Evolutionary conservation across 2,113 vertebrate genomes (phyloP), one percentile per base, ranked within the genome.

Genomic region (Progne subis): DNA sequence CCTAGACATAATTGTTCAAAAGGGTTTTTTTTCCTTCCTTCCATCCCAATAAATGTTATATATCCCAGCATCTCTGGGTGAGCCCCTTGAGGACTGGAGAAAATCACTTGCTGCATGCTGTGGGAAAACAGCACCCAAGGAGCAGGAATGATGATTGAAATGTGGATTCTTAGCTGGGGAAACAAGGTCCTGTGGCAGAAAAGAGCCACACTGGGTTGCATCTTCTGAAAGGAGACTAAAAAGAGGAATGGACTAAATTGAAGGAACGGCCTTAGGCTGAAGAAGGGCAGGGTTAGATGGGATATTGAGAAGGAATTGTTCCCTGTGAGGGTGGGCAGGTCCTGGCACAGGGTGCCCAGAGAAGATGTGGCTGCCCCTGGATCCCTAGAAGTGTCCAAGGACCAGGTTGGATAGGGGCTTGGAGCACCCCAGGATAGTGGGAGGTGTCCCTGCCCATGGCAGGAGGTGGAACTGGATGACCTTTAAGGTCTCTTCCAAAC

Each of bases 401-500:
- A n/a, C 12, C 32, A 29, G 69, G 39, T 0, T 88, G 69, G 69
- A 59, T 0, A n/a, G 0, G 50, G 8, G 14, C 20, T 72, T 31
- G 68, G 68, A 57, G 16, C 15, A 1, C 0, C 11, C 53, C 75
- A 69, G 18, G 15, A 0, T 0, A 0, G 32, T 39, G 39, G 23
- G 0, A 82, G 8, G 4, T 44, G 37, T 53, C 52, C 15, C 69
- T 74, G 44, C 15, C 34, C 11, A 13, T 18, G 31, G 50, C 17
- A 18, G 34, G 20, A 24, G 12, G 1, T 28, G 23, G n/a, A 0
- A 47, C 1, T 8, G 7, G 41, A 3, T 56, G 29, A 6, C 1
- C 6, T 50, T 32, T 46, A 44, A 5, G 26, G 26, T 61, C 34
- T 39, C 25, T 61, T 28, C 25, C 37, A 61, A 4, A 11, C 32